phyloP scores from a whole-genome alignment of 2,113 vertebrate genomes.

The Pollachius pollachius region DNA sequence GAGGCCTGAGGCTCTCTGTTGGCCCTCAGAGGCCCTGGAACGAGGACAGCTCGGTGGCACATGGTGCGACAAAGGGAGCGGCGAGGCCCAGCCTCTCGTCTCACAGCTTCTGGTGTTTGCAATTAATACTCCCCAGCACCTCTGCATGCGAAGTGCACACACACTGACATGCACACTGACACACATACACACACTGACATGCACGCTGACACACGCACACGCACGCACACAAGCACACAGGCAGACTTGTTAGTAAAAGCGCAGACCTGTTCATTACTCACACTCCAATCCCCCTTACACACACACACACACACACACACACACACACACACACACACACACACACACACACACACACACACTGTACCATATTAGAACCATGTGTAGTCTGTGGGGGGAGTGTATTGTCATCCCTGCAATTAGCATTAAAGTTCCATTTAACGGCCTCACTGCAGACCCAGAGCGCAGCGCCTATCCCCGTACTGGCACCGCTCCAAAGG shows the following conservation, averaged over 20 bases:
- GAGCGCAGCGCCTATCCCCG: conserved; percentile 24
- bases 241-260: not conserved
- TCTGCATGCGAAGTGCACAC: conserved; percentile 13
- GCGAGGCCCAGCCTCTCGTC: conserved; percentile 2
- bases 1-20: not conserved
- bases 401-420: conserved; percentile 55
- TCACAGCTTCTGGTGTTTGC: conserved; percentile 66
- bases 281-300: conserved; percentile 17
- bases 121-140: conserved; percentile 55
- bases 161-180: conserved; percentile 13
- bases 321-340: conserved; percentile 21
- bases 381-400: conserved; percentile 39
- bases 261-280: conserved; percentile 37
- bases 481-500: conserved; percentile 28
- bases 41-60: not conserved
- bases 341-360: conserved; percentile 16
- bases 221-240: conserved; percentile 32
- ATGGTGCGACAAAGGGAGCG: not conserved
- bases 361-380: conserved; percentile 55
- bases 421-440: conserved; percentile 51
- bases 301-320: conserved; percentile 13
- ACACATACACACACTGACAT: conserved; percentile 10
- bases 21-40: not conserved
- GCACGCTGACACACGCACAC: not conserved
- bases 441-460: conserved; percentile 28